phyloP scores from a whole-genome alignment of 2,797 vertebrate species.

The Gobio occitaniae region DNA sequence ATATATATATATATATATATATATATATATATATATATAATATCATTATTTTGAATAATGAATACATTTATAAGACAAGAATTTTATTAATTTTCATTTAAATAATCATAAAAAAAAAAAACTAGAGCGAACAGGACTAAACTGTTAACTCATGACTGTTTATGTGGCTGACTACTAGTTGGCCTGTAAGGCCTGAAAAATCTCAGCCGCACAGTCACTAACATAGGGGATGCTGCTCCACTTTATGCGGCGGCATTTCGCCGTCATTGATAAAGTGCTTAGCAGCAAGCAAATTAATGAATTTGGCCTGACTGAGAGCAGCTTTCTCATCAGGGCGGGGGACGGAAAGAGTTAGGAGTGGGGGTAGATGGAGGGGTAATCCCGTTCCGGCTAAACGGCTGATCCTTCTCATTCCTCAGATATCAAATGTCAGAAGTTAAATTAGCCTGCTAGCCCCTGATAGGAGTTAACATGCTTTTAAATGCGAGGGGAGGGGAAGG shows the following conservation, averaged over 20 bases:
- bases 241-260: constrained; percentile 73
- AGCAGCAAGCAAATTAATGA: constrained; percentile 80
- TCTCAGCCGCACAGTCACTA: constrained; percentile 29
- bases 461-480: constrained; percentile 88
- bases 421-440: constrained; percentile 88
- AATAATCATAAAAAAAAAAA: background rate
- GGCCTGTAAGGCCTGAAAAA: constrained; percentile 38
- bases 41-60: background rate
- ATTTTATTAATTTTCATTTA: background rate
- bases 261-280: constrained; percentile 82
- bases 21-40: too few species aligned
- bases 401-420: constrained; percentile 84
- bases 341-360: constrained; percentile 60
- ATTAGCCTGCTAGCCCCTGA: constrained; percentile 85
- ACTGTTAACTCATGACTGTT: background rate
- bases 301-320: constrained; percentile 76
- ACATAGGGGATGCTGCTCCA: constrained; percentile 51
- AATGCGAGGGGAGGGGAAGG: constrained; percentile 66
- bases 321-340: constrained; percentile 52
- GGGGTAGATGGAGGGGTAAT: constrained; percentile 72
- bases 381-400: constrained; percentile 85
- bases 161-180: background rate
- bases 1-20: too few species aligned
- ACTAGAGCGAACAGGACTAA: constrained; percentile 1
- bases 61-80: background rate